phyloP scores from a whole-genome alignment of 2,797 vertebrate genomes.

The Pantherophis alleghaniensis region DNA sequence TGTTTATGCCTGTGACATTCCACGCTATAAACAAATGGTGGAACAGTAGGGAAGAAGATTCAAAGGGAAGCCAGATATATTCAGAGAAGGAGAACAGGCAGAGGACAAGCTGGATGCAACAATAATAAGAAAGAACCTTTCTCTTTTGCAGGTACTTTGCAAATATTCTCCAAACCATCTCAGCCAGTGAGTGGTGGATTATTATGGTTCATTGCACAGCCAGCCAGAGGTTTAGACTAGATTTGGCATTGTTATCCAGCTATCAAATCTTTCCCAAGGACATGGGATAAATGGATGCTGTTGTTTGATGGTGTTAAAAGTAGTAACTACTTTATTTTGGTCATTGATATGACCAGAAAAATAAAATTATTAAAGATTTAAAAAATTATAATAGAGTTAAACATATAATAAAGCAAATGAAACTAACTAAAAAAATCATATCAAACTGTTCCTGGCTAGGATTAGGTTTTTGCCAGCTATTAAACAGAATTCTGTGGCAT shows the following conservation, averaged over 20 bases:
- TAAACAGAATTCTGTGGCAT: not conserved
- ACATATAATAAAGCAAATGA: not conserved
- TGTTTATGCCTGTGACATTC: slow-evolving; percentile 89
- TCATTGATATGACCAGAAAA: not conserved
- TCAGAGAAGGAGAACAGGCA: not conserved
- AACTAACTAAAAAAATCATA: not conserved
- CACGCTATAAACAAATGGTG: slow-evolving; percentile 98
- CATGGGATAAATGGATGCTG: not conserved
- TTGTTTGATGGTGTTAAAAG: not conserved
- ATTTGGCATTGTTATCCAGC: not conserved
- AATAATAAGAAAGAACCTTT: not conserved
- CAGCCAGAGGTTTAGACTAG: not conserved
- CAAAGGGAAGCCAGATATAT: rapidly evolving
- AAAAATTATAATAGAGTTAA: not conserved
- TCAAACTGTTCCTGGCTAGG: not conserved
- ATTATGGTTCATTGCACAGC: not conserved
- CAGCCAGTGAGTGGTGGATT: slow-evolving; percentile 78
- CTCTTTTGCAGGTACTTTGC: slow-evolving; percentile 85
- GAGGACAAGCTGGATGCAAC: not conserved
- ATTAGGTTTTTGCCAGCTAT: not conserved
- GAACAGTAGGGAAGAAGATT: slow-evolving; percentile 79
- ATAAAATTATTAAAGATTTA: not conserved
- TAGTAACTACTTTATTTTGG: not conserved
- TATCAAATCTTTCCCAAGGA: not conserved
- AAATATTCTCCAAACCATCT: slow-evolving; percentile 94